Evolutionary conservation across 1,140 invertebrate species (phyloP).

Genomic region (Watersipora subatra): DNA sequence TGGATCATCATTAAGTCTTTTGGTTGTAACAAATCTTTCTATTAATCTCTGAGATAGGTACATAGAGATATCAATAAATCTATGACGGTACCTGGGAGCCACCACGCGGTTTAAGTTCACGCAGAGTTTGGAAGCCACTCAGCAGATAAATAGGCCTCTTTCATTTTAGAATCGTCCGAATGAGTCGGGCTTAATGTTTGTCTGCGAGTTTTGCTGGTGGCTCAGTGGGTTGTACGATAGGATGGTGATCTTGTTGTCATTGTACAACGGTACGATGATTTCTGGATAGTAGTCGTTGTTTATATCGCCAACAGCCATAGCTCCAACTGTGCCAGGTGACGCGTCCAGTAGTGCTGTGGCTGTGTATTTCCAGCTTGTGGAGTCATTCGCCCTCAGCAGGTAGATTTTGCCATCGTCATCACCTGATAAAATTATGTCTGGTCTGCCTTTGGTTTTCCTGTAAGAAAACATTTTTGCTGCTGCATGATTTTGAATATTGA

Average conservation of each 20-base stretch:
- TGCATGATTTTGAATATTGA: too few relatives aligned
- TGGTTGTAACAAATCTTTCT: too few relatives aligned
- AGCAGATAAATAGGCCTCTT: too few relatives aligned
- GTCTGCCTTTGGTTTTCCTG: constrained; percentile 19
- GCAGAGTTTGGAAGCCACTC: too few relatives aligned
- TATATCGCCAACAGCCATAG: constrained; percentile 29
- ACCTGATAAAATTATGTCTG: constrained; percentile 32
- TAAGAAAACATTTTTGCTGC: constrained; percentile 3
- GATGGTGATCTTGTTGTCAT: constrained; percentile 19
- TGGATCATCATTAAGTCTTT: too few relatives aligned
- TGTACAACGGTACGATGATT: constrained; percentile 31
- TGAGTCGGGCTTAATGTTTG: too few relatives aligned
- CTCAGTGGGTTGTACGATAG: not conserved
- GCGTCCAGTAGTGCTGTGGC: constrained; percentile 16
- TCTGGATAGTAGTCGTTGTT: constrained; percentile 36
- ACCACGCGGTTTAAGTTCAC: too few relatives aligned
- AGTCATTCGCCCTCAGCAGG: constrained; percentile 21
- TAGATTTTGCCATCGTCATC: constrained; percentile 38
- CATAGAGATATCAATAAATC: too few relatives aligned
- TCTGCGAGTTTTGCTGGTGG: too few relatives aligned
- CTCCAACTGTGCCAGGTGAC: constrained; percentile 17
- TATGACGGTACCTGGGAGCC: too few relatives aligned
- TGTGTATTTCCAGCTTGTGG: constrained; percentile 29
- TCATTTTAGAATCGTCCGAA: too few relatives aligned
- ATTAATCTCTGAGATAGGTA: too few relatives aligned